A percentile compares a stretch with the other conserved stretches of the same genome.
phyloP scores from a whole-genome alignment of 2,113 vertebrate species.

The Poeciliopsis turrubarensis region DNA sequence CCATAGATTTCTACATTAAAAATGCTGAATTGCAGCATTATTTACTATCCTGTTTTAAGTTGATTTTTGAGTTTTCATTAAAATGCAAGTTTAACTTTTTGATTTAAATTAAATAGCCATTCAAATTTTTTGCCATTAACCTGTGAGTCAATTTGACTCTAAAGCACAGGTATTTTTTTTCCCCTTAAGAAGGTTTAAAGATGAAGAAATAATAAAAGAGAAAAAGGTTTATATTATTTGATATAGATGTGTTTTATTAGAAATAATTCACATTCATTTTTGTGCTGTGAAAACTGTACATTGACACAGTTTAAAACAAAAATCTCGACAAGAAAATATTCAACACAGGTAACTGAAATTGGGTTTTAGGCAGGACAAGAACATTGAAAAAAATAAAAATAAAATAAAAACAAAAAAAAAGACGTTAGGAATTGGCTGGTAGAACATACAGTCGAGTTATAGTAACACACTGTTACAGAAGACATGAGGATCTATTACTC shows the following conservation, averaged over 20 bases:
- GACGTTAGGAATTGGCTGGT: constrained; percentile 53
- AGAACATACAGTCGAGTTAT: constrained; percentile 71
- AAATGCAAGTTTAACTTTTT: not conserved
- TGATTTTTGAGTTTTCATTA: too few relatives aligned
- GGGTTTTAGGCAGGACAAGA: constrained; percentile 41
- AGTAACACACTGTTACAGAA: constrained; percentile 84
- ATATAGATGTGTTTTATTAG: constrained; percentile 85
- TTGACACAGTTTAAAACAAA: constrained; percentile 72
- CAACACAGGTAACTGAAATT: constrained; percentile 54
- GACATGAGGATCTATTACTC: constrained; percentile 79
- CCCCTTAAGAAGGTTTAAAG: not conserved
- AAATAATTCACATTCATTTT: constrained; percentile 90
- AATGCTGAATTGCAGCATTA: not conserved
- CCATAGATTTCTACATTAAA: too few relatives aligned
- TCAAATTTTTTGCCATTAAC: too few relatives aligned
- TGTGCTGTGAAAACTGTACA: constrained; percentile 94
- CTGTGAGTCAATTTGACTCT: not conserved
- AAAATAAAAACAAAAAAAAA: not conserved
- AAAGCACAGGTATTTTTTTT: not conserved
- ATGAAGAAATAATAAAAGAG: not conserved
- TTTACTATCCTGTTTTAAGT: not conserved
- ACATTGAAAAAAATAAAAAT: constrained; percentile 25
- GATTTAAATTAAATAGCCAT: not conserved
- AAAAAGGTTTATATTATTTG: constrained; percentile 33
- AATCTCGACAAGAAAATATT: constrained; percentile 65